phyloP scores from a whole-genome alignment of 2,888 invertebrate genomes.

The Colletes collaris region DNA sequence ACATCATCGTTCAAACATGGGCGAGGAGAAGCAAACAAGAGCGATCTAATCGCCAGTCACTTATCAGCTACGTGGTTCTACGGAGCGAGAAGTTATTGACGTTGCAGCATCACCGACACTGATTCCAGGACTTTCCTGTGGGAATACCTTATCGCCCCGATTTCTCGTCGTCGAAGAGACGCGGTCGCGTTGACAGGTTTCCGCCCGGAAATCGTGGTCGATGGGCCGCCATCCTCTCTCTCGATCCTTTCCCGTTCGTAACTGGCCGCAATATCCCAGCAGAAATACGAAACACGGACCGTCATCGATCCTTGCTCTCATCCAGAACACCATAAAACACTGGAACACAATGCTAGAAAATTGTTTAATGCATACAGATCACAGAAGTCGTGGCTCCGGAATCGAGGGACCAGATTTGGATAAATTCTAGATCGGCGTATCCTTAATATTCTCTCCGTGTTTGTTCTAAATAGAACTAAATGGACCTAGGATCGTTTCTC shows the following conservation, averaged over 20 bases:
- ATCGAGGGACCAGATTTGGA: too few species aligned
- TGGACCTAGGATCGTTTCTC: slow-evolving; percentile 2
- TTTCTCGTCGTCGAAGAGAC: slow-evolving; percentile 8
- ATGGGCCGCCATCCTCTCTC: slow-evolving; percentile 11
- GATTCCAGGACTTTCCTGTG: slow-evolving; percentile 36
- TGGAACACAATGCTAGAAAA: too few species aligned
- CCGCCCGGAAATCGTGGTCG: slow-evolving; percentile 54
- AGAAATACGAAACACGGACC: neutral
- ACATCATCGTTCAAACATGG: slow-evolving; percentile 80
- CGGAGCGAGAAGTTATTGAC: slow-evolving; percentile 63
- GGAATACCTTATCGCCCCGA: slow-evolving; percentile 38
- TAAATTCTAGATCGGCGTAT: too few species aligned
- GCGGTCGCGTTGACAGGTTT: slow-evolving; percentile 46
- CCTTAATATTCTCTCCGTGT: too few species aligned
- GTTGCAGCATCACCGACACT: slow-evolving; percentile 72
- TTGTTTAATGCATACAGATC: too few species aligned
- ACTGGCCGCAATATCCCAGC: slow-evolving; percentile 20
- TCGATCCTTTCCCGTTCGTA: slow-evolving; percentile 1
- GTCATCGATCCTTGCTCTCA: neutral
- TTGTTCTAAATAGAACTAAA: too few species aligned
- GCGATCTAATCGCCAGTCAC: slow-evolving; percentile 77
- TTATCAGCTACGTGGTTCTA: slow-evolving; percentile 68
- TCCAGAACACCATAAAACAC: too few species aligned
- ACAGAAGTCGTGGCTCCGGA: too few species aligned
- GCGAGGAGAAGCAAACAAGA: slow-evolving; percentile 79